These are phyloP conservation scores for Eupithecia exiguata DNA, from an alignment of 2,888 invertebrate species.

Conservation along the genomic window DNA sequence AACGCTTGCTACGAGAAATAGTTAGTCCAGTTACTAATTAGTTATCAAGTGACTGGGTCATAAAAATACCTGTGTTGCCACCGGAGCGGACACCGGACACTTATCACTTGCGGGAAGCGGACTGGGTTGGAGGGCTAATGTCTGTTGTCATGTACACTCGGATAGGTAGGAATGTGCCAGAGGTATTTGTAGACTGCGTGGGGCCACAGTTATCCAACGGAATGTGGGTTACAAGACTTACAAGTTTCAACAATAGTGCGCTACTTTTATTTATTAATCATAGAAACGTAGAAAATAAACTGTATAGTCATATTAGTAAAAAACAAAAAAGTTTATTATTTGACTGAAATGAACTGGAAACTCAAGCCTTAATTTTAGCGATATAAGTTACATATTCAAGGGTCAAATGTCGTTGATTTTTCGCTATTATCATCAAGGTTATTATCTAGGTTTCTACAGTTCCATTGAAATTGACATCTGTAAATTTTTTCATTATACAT, in stretches of 20 bases:
- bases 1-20: neutral
- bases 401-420: too few species aligned
- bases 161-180: neutral
- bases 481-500: too few species aligned
- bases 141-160: neutral
- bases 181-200: neutral
- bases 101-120: neutral
- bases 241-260: neutral
- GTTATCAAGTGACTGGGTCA: constrained; percentile 26
- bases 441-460: too few species aligned
- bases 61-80: constrained; percentile 28
- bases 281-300: too few species aligned
- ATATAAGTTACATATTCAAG: too few species aligned
- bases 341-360: too few species aligned
- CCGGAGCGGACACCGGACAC: constrained; percentile 13
- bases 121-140: neutral
- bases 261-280: too few species aligned
- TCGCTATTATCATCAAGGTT: too few species aligned
- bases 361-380: too few species aligned
- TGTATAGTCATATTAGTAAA: too few species aligned
- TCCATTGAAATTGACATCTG: too few species aligned
- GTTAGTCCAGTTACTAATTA: constrained; percentile 18
- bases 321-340: too few species aligned
- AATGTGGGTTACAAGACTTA: neutral
- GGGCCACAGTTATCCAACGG: neutral